Evolutionary conservation across 2,113 vertebrate genomes (phyloP), one percentile per base, ranked within the genome.

Genomic region (Erinaceus europaeus): DNA sequence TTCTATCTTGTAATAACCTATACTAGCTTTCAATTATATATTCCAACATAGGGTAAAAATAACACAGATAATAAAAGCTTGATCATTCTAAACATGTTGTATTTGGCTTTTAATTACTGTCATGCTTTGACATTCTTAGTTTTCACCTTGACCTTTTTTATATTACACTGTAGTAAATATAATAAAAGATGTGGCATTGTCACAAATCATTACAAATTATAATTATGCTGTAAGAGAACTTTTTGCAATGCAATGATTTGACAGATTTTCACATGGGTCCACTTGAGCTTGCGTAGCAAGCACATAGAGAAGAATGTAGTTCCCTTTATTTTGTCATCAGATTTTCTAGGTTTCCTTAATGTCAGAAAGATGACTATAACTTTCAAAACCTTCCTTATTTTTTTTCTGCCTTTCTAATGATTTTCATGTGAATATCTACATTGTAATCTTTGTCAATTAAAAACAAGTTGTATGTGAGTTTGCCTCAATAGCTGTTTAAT

Each of bases 1-100:
- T 84, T 92, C 27, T 80, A 34, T 84, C 40, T 84, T 91, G 9
- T 57, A 81, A 91, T 65, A 87, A 64, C 27, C 34, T 77, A 48
- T 34, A 67, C 23, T 86, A 91, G 74, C 6, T 79, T 32, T 87
- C 50, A 86, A 73, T 82, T 90, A 64, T 40, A 76, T 80, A 55
- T 25, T 90, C 27, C 3, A 52, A 34, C 48, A 44, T 23, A 84
- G 40, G 23, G 9, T 5, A 69, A 29, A 72, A 23, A 75, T 38
- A 75, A 67, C 61, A 67, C 4, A 81, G 52, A 42, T 65, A 89
- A 50, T 68, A 29, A 0, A 64, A 87, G 20, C 25, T 25, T 80
- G 68, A 84, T 64, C 23, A 59, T 81, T 65, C 15, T 32, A 71
- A 72, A 11, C 1, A 36, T 84, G 52, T 59, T 69, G 73, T 85